Evolutionary conservation across 2,797 vertebrate species (phyloP), one percentile per base, ranked within the genome.

Genomic region (Rallus crepitans): DNA sequence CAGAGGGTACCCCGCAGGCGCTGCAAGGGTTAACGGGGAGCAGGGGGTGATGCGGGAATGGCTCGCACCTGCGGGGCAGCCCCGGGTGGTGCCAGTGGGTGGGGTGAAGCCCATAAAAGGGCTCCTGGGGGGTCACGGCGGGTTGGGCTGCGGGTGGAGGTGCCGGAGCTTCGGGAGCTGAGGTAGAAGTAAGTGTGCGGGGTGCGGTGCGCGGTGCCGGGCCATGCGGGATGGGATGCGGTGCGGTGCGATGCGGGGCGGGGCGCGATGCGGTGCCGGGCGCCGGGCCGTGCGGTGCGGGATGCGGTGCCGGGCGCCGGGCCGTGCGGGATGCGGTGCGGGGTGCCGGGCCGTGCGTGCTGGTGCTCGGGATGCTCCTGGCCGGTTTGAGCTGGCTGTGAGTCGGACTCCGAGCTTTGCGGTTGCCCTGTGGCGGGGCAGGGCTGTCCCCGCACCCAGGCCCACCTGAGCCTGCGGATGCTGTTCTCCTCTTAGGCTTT

Each of bases 81-180:
- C 7, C 8, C 13, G 8, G 55, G 17, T 19, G 64, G 39, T 39
- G 27, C 30, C 45, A 10, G 8, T 1, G 4, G 31, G 57, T 47
- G 61, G 60, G 50, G 7, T 53, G 53, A 28, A 25, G 47, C 40
- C 55, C 27, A 61, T 57, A 37, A 72, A 81, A 66, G 7, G 12
- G 59, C 15, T 88, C 25, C n/a, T 42, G 40, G 19, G 71, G 18
- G 2, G 0, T 18, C 0, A 15, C 0, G 1, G 23, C 4, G 4
- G 28, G 19, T 35, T 91, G 59, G 50, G 75, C 15, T 76, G 79
- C 15, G 4, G 57, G 15, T 21, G 73, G 57, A 5, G 9, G 9
- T 31, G 31, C 4, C 0, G 1, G 63, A 10, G 4, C n/a, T 3
- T 0, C 9, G 1, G 48, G 68, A 35, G 61, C n/a, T 4, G 42